Conservation (phyloP, 2,797 vertebrate species). For the Xiphorhynchus erythropygius region DNA sequence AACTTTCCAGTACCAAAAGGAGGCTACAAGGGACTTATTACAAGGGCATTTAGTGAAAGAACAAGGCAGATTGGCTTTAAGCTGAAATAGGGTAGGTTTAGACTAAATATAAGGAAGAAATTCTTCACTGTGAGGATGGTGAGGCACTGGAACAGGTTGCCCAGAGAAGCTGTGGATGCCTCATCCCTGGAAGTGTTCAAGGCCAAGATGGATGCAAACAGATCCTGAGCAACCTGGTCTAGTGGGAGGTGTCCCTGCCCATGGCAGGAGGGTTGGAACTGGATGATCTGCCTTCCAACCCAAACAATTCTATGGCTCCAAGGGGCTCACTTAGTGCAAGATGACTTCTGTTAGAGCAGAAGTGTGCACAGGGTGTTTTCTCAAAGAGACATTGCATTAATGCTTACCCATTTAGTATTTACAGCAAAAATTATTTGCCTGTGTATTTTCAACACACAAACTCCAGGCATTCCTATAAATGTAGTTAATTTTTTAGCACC, state of each 20-base stretch:
- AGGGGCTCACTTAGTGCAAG: accelerated
- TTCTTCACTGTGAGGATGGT: background rate
- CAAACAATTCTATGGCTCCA: background rate
- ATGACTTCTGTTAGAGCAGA: background rate
- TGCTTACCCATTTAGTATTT: background rate
- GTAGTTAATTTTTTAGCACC: constrained; percentile 23
- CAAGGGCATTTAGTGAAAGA: no score
- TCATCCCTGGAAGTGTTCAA: background rate
- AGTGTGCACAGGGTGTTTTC: background rate
- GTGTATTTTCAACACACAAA: background rate
- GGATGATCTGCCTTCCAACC: background rate
- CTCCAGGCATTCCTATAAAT: constrained; percentile 5
- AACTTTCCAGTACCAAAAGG: background rate
- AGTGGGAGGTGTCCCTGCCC: background rate
- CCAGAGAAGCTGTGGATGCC: background rate
- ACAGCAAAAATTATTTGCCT: background rate
- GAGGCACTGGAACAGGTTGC: background rate
- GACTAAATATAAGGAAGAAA: background rate
- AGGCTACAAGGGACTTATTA: background rate
- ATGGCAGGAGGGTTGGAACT: background rate
- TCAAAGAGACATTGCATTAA: background rate
- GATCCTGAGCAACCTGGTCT: background rate
- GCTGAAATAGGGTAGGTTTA: background rate
- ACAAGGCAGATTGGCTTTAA: background rate
- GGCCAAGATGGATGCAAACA: background rate